A percentile compares a stretch with the other conserved stretches of the same genome.
Conservation (phyloP, 1,140 invertebrate species). For the Eriosoma lanigerum region DNA sequence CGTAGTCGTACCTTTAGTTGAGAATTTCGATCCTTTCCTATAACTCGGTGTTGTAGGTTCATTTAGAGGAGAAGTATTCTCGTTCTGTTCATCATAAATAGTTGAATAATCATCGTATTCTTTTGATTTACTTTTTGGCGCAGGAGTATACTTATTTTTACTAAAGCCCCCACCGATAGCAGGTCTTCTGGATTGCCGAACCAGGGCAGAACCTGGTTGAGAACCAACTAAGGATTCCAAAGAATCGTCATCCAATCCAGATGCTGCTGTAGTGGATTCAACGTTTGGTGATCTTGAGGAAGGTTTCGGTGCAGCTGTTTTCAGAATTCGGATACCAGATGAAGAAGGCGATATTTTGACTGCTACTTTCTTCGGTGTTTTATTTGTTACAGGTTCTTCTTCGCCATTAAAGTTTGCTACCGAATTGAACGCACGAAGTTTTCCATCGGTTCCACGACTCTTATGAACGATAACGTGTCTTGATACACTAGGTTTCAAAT, state of each 20-base stretch:
- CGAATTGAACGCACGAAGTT: constrained; percentile 76
- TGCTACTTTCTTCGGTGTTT: constrained; percentile 84
- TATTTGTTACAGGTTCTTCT: constrained; percentile 79
- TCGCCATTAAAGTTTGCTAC: constrained; percentile 79
- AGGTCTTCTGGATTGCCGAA: constrained; percentile 63
- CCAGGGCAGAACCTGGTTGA: constrained; percentile 57
- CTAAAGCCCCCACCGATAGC: constrained; percentile 40
- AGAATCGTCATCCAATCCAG: constrained; percentile 59
- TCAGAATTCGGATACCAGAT: constrained; percentile 65
- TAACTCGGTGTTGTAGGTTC: constrained; percentile 46
- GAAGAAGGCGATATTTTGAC: constrained; percentile 76
- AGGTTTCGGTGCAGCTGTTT: constrained; percentile 68
- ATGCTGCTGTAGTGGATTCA: constrained; percentile 52
- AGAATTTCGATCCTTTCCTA: constrained; percentile 25
- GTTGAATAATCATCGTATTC: constrained; percentile 45
- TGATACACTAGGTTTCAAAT: constrained; percentile 58
- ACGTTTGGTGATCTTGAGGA: constrained; percentile 55
- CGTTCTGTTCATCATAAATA: constrained; percentile 33
- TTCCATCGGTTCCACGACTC: constrained; percentile 58
- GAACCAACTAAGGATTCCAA: constrained; percentile 57
- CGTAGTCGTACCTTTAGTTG: constrained; percentile 42
- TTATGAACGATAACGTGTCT: background rate
- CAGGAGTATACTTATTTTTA: constrained; percentile 47
- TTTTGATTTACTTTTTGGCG: constrained; percentile 48
- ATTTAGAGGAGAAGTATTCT: constrained; percentile 3